phyloP scores from a whole-genome alignment of 2,888 invertebrate genomes.

The Nasonovia ribisnigri region DNA sequence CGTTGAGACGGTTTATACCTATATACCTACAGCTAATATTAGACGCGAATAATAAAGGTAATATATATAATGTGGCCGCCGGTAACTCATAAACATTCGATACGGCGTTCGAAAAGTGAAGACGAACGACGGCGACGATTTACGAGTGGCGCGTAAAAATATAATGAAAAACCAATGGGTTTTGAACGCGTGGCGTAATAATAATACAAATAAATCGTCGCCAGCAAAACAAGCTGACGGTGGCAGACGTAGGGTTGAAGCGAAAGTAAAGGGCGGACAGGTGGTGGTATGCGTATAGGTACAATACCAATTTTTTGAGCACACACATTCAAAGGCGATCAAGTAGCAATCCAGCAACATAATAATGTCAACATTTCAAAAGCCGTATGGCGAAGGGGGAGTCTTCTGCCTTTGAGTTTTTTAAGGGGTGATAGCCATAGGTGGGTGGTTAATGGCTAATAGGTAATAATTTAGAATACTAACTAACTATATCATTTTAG shows the following conservation, averaged over 20 bases:
- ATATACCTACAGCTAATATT: neutral
- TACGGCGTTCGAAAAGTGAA: neutral
- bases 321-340: neutral
- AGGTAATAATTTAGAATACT: neutral
- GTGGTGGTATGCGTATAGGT: neutral
- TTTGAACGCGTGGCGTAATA: neutral
- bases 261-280: neutral
- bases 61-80: neutral
- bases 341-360: neutral
- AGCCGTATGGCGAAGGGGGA: neutral
- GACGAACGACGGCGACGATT: slow-evolving; percentile 14
- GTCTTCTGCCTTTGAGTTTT: neutral
- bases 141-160: neutral
- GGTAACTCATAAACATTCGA: neutral
- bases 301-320: neutral
- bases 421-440: neutral
- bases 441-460: neutral
- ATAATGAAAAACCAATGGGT: neutral
- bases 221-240: neutral
- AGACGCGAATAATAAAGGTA: slow-evolving; percentile 6
- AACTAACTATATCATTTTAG: neutral
- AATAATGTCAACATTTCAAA: neutral
- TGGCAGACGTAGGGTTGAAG: neutral
- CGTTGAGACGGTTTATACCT: neutral
- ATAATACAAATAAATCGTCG: neutral